phyloP scores from a whole-genome alignment of 35 echinoderm and acorn worm species.

The Ptychodera flava region DNA sequence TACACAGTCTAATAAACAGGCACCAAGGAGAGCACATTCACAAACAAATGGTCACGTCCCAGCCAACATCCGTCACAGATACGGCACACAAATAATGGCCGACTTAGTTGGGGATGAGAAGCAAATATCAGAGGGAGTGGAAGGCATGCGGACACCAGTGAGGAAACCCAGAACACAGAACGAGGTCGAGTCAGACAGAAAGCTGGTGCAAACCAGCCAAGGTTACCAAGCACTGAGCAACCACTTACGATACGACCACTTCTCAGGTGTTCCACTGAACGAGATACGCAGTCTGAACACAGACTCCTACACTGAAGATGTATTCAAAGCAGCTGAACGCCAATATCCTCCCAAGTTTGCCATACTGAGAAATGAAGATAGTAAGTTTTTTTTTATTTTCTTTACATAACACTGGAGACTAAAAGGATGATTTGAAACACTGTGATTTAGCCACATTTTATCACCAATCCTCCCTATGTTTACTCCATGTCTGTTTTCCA shows the following conservation, averaged over 20 bases:
- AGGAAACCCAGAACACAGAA: background rate
- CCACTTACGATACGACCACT: constrained; percentile 77
- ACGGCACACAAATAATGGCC: constrained; percentile 57
- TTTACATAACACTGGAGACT: no score
- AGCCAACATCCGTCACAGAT: constrained; percentile 61
- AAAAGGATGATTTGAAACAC: no score
- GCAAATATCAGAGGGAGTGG: constrained; percentile 3
- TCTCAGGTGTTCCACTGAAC: constrained; percentile 78
- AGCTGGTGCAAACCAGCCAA: background rate
- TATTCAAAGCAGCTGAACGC: constrained; percentile 36
- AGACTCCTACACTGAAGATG: constrained; percentile 74
- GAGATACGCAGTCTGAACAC: constrained; percentile 78
- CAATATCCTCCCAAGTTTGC: constrained; percentile 79
- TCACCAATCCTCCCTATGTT: no score
- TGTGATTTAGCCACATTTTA: no score
- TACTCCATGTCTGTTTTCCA: no score
- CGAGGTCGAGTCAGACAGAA: background rate
- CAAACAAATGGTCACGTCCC: constrained; percentile 41
- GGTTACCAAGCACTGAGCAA: constrained; percentile 73
- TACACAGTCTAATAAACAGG: background rate
- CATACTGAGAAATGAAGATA: constrained; percentile 77
- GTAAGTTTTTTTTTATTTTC: constrained; percentile 39
- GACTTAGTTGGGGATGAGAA: constrained; percentile 33
- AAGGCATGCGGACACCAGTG: constrained; percentile 20
- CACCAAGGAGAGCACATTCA: background rate